Evolutionary conservation across 1,140 invertebrate species (phyloP).

Genomic region (Lithobius niger): DNA sequence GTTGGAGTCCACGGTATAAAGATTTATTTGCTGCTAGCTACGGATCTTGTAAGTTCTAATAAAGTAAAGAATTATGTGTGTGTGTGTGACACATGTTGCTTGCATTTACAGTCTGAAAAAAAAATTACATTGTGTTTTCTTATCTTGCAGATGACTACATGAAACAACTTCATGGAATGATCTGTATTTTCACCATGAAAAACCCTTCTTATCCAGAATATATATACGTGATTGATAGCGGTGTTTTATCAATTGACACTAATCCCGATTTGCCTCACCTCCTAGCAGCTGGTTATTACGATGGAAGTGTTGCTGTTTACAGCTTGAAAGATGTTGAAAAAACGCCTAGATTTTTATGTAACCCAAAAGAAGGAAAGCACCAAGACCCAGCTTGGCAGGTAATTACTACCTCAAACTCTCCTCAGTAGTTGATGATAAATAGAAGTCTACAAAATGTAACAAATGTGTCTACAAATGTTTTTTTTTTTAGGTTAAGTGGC

Average conservation of each 20-base stretch:
- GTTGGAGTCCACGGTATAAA: slow-evolving; percentile 75
- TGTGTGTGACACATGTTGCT: neutral
- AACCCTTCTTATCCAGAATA: slow-evolving; percentile 88
- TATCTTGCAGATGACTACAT: slow-evolving; percentile 72
- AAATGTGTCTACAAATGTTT: too few relatives aligned
- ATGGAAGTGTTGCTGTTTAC: slow-evolving; percentile 81
- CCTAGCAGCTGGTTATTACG: slow-evolving; percentile 68
- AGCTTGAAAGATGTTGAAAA: slow-evolving; percentile 46
- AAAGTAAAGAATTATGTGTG: neutral
- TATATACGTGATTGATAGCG: slow-evolving; percentile 60
- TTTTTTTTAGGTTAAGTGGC: too few relatives aligned
- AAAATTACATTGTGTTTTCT: slow-evolving; percentile 18
- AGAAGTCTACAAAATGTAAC: too few relatives aligned
- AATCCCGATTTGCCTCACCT: slow-evolving; percentile 64
- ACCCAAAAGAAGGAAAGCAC: slow-evolving; percentile 35
- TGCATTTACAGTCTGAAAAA: neutral
- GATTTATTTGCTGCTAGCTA: slow-evolving; percentile 82
- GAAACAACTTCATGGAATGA: slow-evolving; percentile 54
- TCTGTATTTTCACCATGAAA: slow-evolving; percentile 79
- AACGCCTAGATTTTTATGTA: slow-evolving; percentile 26
- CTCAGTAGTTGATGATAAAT: too few relatives aligned
- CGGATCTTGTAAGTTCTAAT: slow-evolving; percentile 55
- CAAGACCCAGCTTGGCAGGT: slow-evolving; percentile 37
- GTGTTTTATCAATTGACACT: slow-evolving; percentile 76
- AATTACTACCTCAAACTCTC: too few relatives aligned